A percentile compares a stretch with the other conserved stretches of the same genome.
Evolutionary conservation across 92 coral and sea anemone genomes (phyloP).

Genomic region (Porites rus): DNA sequence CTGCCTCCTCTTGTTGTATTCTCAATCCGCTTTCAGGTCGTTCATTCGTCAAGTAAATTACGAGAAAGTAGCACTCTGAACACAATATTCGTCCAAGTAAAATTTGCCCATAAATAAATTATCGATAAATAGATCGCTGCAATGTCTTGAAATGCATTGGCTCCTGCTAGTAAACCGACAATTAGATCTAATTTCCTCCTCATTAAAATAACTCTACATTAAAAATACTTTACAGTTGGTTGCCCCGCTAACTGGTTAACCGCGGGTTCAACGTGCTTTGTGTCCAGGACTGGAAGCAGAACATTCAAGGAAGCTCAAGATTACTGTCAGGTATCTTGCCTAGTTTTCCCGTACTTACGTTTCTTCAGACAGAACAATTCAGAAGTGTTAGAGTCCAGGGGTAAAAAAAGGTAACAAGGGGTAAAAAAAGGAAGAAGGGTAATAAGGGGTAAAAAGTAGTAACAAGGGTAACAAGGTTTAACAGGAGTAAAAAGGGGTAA

Average conservation of each 20-base stretch:
- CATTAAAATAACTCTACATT: not conserved
- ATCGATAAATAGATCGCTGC: slow-evolving; percentile 4
- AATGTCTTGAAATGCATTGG: not conserved
- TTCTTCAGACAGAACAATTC: not conserved
- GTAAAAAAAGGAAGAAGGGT: too few species aligned
- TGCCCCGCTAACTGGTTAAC: slow-evolving; percentile 76
- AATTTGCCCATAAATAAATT: not conserved
- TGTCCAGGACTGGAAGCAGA: slow-evolving; percentile 54
- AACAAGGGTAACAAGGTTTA: too few species aligned
- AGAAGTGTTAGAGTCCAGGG: not conserved
- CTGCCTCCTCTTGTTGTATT: slow-evolving; percentile 2
- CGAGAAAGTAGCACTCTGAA: not conserved
- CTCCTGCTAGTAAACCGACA: not conserved
- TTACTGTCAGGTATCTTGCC: slow-evolving; percentile 64
- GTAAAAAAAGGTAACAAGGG: too few species aligned
- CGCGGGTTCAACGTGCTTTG: slow-evolving; percentile 54
- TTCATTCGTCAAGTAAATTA: not conserved
- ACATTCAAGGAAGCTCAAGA: slow-evolving; percentile 56
- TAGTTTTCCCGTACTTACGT: too few species aligned
- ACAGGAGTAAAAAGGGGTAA: too few species aligned
- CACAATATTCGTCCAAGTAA: not conserved
- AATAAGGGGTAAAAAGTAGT: too few species aligned
- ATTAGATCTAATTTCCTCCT: not conserved
- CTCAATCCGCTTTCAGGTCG: not conserved
- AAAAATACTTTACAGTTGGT: slow-evolving; percentile 37